Evolutionary conservation across 2,797 vertebrate genomes (phyloP), one percentile per base, ranked within the genome.

Genomic region (Gouania willdenowi): DNA sequence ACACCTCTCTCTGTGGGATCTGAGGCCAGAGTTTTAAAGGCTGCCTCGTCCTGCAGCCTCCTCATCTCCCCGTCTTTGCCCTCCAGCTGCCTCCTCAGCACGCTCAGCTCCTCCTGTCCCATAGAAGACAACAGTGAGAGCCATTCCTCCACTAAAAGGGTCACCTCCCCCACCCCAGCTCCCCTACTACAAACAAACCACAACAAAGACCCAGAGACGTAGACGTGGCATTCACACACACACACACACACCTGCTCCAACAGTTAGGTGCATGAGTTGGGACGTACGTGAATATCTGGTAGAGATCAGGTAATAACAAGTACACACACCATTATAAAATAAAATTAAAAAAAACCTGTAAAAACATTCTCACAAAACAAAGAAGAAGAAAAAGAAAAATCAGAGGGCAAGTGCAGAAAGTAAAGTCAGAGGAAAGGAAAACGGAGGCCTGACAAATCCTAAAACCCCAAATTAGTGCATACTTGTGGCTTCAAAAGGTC

Each of bases 81-180:
- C 64, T 95, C 94, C 57, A 97, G 82, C 58, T 97, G 91, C 57
- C 91, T 92, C 83, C 90, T 92, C 72, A 98, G 73, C 30, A 85
- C 66, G 19, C 70, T 53, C 17, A 98, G 70, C 49, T 99, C 97
- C 52, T 97, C 96, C 97, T 98, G 79, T 29, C 54, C 44, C 40
- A 69, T 36, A 74, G 50, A 64, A 29, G 29, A 75, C 39, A 52
- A 59, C 35, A 49, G 45, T 77, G 26, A 82, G 37, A 42, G 48
- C 4, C 30, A 50, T 44, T 42, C 38, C 36, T 10, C 23, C 22
- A 24, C 43, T 36, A 3, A 19, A 43, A 23, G 46, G 27, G 15
- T 31, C 7, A 6, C 25, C 24, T 21, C 21, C 42, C 41, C 30
- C 27, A 2, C 15, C 45, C 20, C 11, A 22, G 25, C 32, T 28